Evolutionary conservation across 2,797 vertebrate genomes (phyloP), one percentile per base, ranked within the genome.

Genomic region (Halcyon leucocephala): DNA sequence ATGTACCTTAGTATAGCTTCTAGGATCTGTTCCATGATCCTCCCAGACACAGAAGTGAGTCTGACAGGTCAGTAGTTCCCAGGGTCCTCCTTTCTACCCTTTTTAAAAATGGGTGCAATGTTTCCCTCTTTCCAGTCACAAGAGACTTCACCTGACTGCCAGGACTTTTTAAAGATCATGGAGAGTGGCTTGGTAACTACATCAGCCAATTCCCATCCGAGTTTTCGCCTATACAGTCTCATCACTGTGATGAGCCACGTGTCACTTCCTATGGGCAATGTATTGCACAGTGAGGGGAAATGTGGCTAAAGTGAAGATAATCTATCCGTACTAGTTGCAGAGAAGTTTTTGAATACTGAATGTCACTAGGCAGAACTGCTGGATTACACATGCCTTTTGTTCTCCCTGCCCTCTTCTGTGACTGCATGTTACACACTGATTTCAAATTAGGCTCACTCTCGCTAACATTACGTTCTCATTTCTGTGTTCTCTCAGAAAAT

Each of bases 401-500:
- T 78, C 60, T 82, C 42, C 49, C 31, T n/a, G 17, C 14, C 28
- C 31, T 66, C 24, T 49, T 73, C 51, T 57, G 11, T 9, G n/a
- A 62, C 19, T 60, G 29, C 18, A 41, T 24, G 31, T 61, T 81
- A 61, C 44, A 28, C 31, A 6, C 37, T 13, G 29, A 67, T 60
- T 89, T 85, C 33, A 69, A 37, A 58, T 44, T 51, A 69, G 33
- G 19, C 7, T 89, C 29, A 31, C 15, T 78, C 31, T 84, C 3
- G 2, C 25, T 77, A 73, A 29, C 1, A 6, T 67, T 74, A 61
- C 0, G 0, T 82, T 86, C 88, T 81, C 74, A 41, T 96, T 95
- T 87, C 74, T 81, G 21, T 54, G 35, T 70, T 92, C 61, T 77
- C 28, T 64, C 24, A 65, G 69, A 94, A 96, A 96, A 90, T 82